Evolutionary conservation across 2,888 invertebrate species (phyloP), one percentile per base, ranked within the genome.

Genomic region (Tuta absoluta): DNA sequence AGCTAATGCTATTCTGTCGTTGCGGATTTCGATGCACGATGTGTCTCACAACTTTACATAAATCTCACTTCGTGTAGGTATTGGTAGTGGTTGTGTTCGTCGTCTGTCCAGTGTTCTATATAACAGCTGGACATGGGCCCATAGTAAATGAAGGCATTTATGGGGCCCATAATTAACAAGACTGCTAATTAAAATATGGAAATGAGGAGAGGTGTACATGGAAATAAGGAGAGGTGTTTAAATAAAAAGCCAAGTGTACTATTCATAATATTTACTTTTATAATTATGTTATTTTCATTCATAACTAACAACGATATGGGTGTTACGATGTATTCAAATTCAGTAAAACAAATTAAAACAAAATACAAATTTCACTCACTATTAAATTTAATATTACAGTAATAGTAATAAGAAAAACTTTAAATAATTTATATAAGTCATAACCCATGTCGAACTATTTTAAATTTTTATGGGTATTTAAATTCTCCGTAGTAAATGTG

Each of bases 291-390:
- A 91, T 91, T 91, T 89, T 89, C 91, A 91, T 91, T 91, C 91
- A 90, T 91, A 91, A 91, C 91, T 91, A 91, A 91, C 91, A 91
- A 91, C 91, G 91, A 91, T 91, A 91, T 91, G 91, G 87, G 90
- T 90, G 91, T 91, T 91, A 91, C 86, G 87, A 91, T 89, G 87
- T 89, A 89, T 86, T 90, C 86, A 89, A 90, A 89, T 89, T 88
- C 91, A 87, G 87, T 90, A 90, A 91, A 91, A 91, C 89, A 89
- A 89, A 87, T 89, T 89, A 88, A 91, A 91, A 91, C 86, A 87
- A 90, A 88, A 88, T 88, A 90, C 89, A 89, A 89, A 87, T 88
- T 90, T 89, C 91, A 91, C 91, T 91, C 91, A 86, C 90, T 91
- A 91, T 89, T 89, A 88, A 90, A 87, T 91, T 91, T 89, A 91